Percentiles rank a stretch among this genome's conserved stretches.
Conservation (phyloP, 2,888 invertebrate species). For the Clunio marinus region DNA sequence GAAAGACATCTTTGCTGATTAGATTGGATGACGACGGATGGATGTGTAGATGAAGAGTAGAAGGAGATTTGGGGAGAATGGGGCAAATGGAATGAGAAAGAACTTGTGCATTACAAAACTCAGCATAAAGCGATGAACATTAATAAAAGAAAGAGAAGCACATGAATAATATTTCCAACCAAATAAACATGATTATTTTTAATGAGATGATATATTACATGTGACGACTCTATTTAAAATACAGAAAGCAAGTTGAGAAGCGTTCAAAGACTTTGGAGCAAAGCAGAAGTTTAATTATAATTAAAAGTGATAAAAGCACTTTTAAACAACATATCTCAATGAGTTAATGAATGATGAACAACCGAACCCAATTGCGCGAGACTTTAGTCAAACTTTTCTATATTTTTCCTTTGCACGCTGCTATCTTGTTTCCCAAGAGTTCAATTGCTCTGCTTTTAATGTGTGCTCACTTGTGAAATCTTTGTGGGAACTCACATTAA, state of each 20-base stretch:
- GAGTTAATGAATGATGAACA: background rate
- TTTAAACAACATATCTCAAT: background rate
- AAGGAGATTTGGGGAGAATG: too few species aligned
- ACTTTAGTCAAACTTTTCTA: background rate
- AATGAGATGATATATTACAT: conserved; percentile 31
- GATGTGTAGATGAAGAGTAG: too few species aligned
- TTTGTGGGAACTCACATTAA: conserved; percentile 33
- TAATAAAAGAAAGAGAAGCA: background rate
- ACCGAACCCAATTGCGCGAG: background rate
- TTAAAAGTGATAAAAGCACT: conserved; percentile 9
- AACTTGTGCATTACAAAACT: background rate
- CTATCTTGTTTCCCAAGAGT: too few species aligned
- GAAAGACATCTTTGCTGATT: conserved; percentile 1
- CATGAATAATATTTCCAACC: background rate
- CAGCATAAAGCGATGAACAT: background rate
- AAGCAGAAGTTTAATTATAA: background rate
- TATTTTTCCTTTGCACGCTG: too few species aligned
- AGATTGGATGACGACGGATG: background rate
- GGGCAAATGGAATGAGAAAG: background rate
- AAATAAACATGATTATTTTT: conserved; percentile 25
- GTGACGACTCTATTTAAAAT: conserved; percentile 23
- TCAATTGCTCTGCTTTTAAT: too few species aligned
- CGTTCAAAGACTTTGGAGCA: background rate
- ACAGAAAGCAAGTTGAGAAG: too few species aligned
- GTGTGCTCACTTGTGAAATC: background rate